phyloP scores from a whole-genome alignment of 1,140 invertebrate genomes.

The Panulirus ornatus region DNA sequence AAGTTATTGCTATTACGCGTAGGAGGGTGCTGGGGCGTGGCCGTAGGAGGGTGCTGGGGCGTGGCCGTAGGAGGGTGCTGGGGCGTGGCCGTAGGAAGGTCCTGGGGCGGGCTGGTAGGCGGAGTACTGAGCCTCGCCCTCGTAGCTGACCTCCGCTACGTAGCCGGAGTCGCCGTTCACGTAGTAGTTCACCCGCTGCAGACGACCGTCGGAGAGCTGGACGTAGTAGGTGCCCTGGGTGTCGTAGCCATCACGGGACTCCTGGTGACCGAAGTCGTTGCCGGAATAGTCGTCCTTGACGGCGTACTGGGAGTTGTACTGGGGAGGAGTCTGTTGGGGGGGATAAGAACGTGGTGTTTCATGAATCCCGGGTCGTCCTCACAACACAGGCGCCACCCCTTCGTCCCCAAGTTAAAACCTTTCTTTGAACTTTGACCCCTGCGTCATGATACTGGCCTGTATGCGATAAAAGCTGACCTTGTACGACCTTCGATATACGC shows the following conservation, averaged over 20 bases:
- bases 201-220: constrained; percentile 1
- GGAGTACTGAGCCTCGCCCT: neutral
- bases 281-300: neutral
- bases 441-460: too few relatives aligned
- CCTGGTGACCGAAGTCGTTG: neutral
- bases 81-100: neutral
- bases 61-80: neutral
- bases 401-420: too few relatives aligned
- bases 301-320: neutral
- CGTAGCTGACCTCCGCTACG: neutral
- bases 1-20: too few relatives aligned
- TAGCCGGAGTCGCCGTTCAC: neutral
- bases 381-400: too few relatives aligned
- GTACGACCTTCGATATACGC: too few relatives aligned
- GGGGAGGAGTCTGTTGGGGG: neutral
- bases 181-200: neutral
- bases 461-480: too few relatives aligned
- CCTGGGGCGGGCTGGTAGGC: neutral
- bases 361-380: too few relatives aligned
- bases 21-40: too few relatives aligned
- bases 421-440: too few relatives aligned
- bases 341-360: too few relatives aligned
- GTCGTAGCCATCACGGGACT: neutral
- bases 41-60: too few relatives aligned
- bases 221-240: neutral